Conservation (phyloP, 2,113 vertebrate genomes). For the Butorides virescens region DNA sequence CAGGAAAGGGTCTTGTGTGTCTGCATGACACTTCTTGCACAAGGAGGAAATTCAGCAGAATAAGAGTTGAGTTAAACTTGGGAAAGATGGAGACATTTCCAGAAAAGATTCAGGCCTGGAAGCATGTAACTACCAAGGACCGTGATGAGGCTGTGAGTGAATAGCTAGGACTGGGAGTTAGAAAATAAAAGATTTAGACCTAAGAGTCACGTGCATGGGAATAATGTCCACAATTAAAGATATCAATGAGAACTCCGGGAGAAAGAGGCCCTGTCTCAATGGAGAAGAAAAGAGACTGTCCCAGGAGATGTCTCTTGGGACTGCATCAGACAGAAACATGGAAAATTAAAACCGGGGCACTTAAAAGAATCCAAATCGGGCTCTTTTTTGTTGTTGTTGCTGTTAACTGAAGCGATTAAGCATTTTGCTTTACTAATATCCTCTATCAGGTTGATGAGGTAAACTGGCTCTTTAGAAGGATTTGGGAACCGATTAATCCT, state of each 20-base stretch:
- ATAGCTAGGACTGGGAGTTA: neutral
- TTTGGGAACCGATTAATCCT: slow-evolving; percentile 55
- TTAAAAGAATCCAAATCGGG: slow-evolving; percentile 34
- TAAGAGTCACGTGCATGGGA: neutral
- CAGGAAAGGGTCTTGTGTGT: neutral
- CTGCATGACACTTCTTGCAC: neutral
- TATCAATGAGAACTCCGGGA: slow-evolving; percentile 35
- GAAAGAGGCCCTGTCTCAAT: slow-evolving; percentile 40
- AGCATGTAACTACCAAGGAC: neutral
- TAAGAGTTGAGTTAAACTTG: neutral
- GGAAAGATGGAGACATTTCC: neutral
- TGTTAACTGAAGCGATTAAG: slow-evolving; percentile 60
- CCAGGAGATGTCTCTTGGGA: slow-evolving; percentile 41
- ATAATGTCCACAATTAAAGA: slow-evolving; percentile 51
- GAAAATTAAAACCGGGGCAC: slow-evolving; percentile 4
- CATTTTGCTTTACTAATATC: slow-evolving; percentile 45
- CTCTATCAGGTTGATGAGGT: slow-evolving; percentile 54
- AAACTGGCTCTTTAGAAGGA: slow-evolving; percentile 47
- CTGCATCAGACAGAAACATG: slow-evolving; percentile 44
- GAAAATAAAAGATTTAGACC: slow-evolving; percentile 19
- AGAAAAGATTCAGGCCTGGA: neutral
- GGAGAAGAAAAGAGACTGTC: slow-evolving; percentile 49
- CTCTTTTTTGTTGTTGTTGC: slow-evolving; percentile 42
- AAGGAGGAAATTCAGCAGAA: neutral
- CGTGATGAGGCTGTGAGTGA: neutral